Conservation (phyloP, 2,113 vertebrate genomes). For the Ptilorrhoa leucosticta region DNA sequence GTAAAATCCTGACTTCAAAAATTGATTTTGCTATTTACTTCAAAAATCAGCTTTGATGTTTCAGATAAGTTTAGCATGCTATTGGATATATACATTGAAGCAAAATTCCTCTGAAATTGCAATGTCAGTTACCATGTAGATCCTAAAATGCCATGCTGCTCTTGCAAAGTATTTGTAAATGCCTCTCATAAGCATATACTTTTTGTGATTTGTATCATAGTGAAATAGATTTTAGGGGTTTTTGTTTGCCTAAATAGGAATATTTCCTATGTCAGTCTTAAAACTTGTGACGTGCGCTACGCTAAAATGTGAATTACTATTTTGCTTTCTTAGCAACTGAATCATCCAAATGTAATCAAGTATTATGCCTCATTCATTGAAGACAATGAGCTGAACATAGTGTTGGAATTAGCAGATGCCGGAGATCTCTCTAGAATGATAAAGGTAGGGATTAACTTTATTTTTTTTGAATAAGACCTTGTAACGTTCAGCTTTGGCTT, state of each 20-base stretch:
- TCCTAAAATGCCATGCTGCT: not conserved
- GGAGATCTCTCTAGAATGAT: constrained; percentile 98
- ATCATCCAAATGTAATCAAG: constrained; percentile 98
- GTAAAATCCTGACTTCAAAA: not conserved
- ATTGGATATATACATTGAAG: not conserved
- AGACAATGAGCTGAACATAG: constrained; percentile 97
- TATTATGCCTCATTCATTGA: constrained; percentile 99
- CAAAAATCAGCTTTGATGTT: not conserved
- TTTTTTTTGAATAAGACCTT: not conserved
- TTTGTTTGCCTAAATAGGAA: not conserved
- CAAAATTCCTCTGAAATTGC: not conserved
- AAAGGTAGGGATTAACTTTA: constrained; percentile 78
- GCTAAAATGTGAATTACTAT: not conserved
- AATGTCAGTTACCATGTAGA: not conserved
- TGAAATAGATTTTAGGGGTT: not conserved
- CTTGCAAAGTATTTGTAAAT: not conserved
- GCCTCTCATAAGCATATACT: not conserved
- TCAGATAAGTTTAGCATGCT: not conserved
- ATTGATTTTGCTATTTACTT: not conserved
- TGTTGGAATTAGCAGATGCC: constrained; percentile 95
- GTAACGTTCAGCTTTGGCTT: not conserved
- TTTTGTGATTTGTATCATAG: not conserved
- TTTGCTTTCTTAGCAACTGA: constrained; percentile 86
- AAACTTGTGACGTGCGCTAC: not conserved
- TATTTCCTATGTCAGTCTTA: not conserved